Evolutionary conservation across 1,140 invertebrate genomes (phyloP).

Genomic region (Neodiprion lecontei): DNA sequence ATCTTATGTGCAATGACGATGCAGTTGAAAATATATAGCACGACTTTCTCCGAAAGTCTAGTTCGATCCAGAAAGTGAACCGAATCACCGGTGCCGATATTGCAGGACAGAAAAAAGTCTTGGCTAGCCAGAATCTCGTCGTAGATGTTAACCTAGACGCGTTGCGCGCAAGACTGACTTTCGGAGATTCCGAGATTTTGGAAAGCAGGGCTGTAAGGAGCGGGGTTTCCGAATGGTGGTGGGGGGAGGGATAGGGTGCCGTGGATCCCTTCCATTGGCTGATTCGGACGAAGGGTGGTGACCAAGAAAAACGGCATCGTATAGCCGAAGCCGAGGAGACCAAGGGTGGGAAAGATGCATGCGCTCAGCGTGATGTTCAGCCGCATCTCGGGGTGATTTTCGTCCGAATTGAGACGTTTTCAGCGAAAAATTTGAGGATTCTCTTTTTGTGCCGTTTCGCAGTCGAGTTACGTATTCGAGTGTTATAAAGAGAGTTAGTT

Average conservation of each 20-base stretch:
- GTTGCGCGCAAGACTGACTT: background rate
- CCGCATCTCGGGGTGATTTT: too few relatives aligned
- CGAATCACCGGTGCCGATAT: too few relatives aligned
- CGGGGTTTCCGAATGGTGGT: slow-evolving; percentile 23
- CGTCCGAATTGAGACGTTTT: background rate
- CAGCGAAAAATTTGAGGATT: background rate
- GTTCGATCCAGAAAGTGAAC: too few relatives aligned
- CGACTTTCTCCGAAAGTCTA: too few relatives aligned
- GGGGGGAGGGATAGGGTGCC: slow-evolving; percentile 19
- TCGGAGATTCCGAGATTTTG: slow-evolving; percentile 34
- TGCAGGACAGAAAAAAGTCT: background rate
- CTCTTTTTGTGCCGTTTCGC: background rate
- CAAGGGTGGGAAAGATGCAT: background rate
- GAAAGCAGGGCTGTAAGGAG: slow-evolving; percentile 31
- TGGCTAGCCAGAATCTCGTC: background rate
- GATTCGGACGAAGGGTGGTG: slow-evolving; percentile 1
- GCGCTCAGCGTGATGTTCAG: background rate
- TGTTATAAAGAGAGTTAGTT: background rate
- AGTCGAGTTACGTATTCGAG: background rate
- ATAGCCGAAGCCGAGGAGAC: slow-evolving; percentile 3
- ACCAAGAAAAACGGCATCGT: slow-evolving; percentile 2
- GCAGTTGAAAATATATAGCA: too few relatives aligned
- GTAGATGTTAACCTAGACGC: background rate
- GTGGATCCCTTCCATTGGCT: slow-evolving; percentile 14
- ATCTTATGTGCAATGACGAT: too few relatives aligned